Conservation (phyloP, 2,888 invertebrate genomes). For the Tenthredo scrophulariae region DNA sequence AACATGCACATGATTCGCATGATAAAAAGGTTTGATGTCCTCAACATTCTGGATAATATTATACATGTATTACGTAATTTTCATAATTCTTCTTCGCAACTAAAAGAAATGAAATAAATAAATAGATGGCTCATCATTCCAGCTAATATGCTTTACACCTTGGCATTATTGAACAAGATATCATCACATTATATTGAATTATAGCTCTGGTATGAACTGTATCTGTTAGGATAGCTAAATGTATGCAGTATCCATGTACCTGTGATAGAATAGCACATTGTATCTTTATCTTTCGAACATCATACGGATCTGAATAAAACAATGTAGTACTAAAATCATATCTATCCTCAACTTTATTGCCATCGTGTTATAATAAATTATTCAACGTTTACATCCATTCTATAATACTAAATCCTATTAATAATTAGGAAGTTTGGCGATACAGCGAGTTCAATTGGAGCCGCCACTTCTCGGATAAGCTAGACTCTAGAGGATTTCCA, state of each 20-base stretch:
- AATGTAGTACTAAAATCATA: conserved; percentile 38
- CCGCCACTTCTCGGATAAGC: too few relatives aligned
- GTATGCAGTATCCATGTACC: conserved; percentile 67
- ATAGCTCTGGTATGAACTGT: conserved; percentile 47
- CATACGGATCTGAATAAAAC: conserved; percentile 50
- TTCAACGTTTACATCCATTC: neutral
- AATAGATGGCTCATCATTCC: conserved; percentile 20
- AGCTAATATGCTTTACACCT: conserved; percentile 12
- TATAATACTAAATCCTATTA: neutral
- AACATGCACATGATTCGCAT: conserved; percentile 5
- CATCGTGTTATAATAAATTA: neutral
- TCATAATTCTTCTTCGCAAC: neutral
- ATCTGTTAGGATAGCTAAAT: conserved; percentile 56
- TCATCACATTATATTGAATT: conserved; percentile 40
- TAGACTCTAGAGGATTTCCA: too few relatives aligned
- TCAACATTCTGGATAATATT: neutral
- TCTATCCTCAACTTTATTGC: neutral
- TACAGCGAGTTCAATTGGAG: too few relatives aligned
- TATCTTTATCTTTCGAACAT: conserved; percentile 59
- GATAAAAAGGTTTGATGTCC: neutral
- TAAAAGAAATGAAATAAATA: neutral
- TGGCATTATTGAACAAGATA: neutral
- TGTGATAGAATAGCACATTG: conserved; percentile 72
- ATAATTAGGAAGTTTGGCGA: neutral
- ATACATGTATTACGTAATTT: neutral